A percentile compares a stretch with the other conserved stretches of the same genome.
Conservation (phyloP, 2,113 vertebrate genomes). For the Coryphaenoides rupestris region DNA sequence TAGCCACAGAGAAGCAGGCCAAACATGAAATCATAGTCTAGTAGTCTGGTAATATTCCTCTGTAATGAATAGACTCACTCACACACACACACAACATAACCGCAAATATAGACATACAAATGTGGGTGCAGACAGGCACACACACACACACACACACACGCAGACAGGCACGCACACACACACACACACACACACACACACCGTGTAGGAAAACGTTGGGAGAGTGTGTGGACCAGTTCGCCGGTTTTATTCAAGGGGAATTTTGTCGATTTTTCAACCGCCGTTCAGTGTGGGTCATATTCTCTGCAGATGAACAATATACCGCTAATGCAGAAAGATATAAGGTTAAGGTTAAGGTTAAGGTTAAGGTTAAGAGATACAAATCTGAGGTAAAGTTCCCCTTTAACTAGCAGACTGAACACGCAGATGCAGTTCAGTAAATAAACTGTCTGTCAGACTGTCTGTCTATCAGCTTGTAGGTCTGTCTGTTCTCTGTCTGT, state of each 20-base stretch:
- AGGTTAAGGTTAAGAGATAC: neutral
- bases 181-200: conserved; percentile 1
- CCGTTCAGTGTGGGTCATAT: too few relatives aligned
- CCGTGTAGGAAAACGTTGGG: too few relatives aligned
- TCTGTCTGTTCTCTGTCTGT: neutral
- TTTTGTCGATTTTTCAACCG: too few relatives aligned
- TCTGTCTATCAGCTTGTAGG: neutral
- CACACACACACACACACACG: neutral
- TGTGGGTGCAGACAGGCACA: neutral
- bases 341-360: too few relatives aligned
- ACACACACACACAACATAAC: neutral
- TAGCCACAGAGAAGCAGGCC: conserved; percentile 31
- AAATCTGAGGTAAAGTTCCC: neutral
- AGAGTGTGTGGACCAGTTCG: neutral
- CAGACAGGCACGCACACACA: conserved; percentile 2
- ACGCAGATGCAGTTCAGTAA: neutral
- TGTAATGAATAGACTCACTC: conserved; percentile 28
- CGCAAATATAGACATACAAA: too few relatives aligned
- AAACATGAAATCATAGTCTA: conserved; percentile 38
- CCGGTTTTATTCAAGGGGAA: neutral
- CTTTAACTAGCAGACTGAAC: neutral
- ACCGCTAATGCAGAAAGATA: too few relatives aligned
- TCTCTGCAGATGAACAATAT: too few relatives aligned
- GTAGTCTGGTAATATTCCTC: conserved; percentile 30
- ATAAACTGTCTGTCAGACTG: neutral